Evolutionary conservation across 1,140 invertebrate species (phyloP).

Genomic region (Ceratosolen solmsi): DNA sequence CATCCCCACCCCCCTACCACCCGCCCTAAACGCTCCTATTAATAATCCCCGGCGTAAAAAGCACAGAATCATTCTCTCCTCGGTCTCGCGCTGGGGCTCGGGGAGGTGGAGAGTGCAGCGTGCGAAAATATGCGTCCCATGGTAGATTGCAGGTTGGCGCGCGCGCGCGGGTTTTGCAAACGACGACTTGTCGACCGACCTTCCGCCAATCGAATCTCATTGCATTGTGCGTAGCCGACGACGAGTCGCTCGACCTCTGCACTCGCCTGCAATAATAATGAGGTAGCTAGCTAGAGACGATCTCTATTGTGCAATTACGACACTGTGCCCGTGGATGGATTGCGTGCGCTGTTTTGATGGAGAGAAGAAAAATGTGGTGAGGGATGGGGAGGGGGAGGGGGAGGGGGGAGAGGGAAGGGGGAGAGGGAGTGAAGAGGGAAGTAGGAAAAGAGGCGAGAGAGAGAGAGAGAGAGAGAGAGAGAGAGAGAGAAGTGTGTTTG

Average conservation of each 20-base stretch:
- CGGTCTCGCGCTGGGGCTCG: too few relatives aligned
- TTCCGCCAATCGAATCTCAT: slow-evolving; percentile 3
- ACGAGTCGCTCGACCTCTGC: background rate
- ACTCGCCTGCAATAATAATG: slow-evolving; percentile 2
- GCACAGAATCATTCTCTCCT: background rate
- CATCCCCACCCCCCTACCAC: background rate
- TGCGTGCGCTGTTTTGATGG: slow-evolving; percentile 5
- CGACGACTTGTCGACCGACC: background rate
- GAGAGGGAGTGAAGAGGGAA: too few relatives aligned
- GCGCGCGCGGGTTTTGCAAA: background rate
- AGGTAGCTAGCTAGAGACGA: background rate
- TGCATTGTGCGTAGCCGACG: too few relatives aligned
- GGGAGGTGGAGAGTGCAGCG: background rate
- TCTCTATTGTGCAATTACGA: slow-evolving; percentile 16
- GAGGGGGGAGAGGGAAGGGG: too few relatives aligned
- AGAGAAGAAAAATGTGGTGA: too few relatives aligned
- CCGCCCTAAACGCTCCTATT: background rate
- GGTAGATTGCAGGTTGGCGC: background rate
- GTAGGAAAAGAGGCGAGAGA: background rate
- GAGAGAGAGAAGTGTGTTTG: too few relatives aligned
- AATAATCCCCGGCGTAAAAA: background rate
- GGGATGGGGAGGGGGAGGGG: too few relatives aligned
- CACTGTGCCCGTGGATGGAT: background rate
- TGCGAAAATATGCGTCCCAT: slow-evolving; percentile 7
- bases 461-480: too few relatives aligned